phyloP scores from a whole-genome alignment of 2,113 vertebrate genomes.

The Hippoglossus stenolepis region DNA sequence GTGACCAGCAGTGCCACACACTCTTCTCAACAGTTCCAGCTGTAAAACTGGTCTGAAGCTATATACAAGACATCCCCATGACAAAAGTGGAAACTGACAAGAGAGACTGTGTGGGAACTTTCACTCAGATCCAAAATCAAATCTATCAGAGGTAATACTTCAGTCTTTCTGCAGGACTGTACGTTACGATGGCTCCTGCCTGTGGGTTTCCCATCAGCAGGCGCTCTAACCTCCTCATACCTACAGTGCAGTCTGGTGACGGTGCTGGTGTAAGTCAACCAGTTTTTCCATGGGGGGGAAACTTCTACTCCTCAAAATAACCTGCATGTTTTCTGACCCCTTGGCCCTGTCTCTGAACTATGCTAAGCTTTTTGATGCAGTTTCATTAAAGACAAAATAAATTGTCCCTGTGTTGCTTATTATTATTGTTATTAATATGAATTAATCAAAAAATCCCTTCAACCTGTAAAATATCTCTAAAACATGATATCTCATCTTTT shows the following conservation, averaged over 20 bases:
- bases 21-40: background rate
- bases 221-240: slow-evolving; percentile 28
- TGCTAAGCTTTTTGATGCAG: no score
- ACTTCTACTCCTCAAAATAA: slow-evolving; percentile 28
- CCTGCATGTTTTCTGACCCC: slow-evolving; percentile 4
- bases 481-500: no score
- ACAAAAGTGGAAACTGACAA: background rate
- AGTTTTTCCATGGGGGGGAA: background rate
- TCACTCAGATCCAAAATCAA: background rate
- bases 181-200: slow-evolving; percentile 1
- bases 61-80: background rate
- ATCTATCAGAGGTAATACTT: background rate
- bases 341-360: background rate
- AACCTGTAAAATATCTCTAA: no score
- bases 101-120: background rate
- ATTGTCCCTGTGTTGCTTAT: no score
- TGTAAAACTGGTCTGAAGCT: background rate
- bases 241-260: slow-evolving; percentile 19
- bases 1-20: background rate
- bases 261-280: slow-evolving; percentile 38
- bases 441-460: no score
- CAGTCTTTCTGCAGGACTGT: background rate
- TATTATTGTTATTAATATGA: no score
- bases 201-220: slow-evolving; percentile 38
- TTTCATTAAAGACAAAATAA: no score